Evolutionary conservation across 2,888 invertebrate genomes (phyloP), one percentile per base, ranked within the genome.

Genomic region (Ichneumoninae sp.): DNA sequence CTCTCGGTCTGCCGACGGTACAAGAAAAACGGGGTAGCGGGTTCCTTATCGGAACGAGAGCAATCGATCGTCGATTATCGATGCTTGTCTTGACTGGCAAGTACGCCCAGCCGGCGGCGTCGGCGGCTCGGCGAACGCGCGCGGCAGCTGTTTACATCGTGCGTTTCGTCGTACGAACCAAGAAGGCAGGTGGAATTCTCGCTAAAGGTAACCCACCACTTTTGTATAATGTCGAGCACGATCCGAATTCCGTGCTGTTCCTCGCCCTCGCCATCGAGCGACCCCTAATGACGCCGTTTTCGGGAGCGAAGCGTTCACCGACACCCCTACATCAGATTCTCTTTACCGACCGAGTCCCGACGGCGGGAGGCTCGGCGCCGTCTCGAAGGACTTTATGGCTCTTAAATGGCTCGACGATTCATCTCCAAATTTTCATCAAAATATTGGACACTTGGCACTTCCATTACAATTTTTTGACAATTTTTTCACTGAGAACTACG

Each of bases 161-260:
- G 50, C 71, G 57, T 84, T 68, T 81, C 74, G 80, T 81, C 75
- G 75, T 66, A 47, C n/a, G 54, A 75, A 40, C 66, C 40, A 22
- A 65, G 33, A 76, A 79, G 90, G 91, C 91, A 92, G 92, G 92
- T 92, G 92, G 62, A 91, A 90, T 90, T 88, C 86, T 86, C 65
- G 76, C 65, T 65, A 33, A 62, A 44, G 62, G 50, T 75, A 66
- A 62, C 62, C 52, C 50, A 52, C 52, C 65, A 66, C 50, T 50
- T 33, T 33, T 30, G 62, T 62, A 33, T 62, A 33, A 26, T 54
- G 66, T 52, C 26, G 57, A n/a, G 72, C 47, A 65, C 50, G 76
- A 54, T 66, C 66, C 44, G 66, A 44, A 62, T 77, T 80, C 47
- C 68, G 75, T 80, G 69, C 54, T 47, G 44, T 57, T 65, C 68